Base-by-base conservation (phyloP, 2,113 vertebrate species). In the Cathartes aura region DNA sequence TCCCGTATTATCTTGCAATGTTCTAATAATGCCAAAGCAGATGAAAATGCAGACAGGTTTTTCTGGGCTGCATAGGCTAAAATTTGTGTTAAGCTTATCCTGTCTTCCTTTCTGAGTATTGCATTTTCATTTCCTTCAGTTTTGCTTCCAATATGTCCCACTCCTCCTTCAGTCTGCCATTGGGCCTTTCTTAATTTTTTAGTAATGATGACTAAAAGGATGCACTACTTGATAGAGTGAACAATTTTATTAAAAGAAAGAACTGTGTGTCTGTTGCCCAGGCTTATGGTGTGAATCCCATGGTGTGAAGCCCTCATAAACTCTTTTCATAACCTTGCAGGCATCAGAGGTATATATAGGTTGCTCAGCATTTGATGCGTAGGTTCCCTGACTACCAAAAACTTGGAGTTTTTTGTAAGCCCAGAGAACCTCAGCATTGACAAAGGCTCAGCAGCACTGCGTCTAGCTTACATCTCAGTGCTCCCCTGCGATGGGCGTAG, bases 351-450 rank as follows among this genome's bases (percentile, higher is more conserved):
- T 59, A 23, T 40, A 16, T 16, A 24, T 52, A 52, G 15, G 27
- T 82, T 1, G 1, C 56, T 45, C 18, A 45, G 26, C 8, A 21
- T 42, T 50, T 86, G n/a, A 26, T 9, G 5, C 3, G 0, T 4
- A 26, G 5, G 26, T 6, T 79, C 20, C 36, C 8, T 48, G 45
- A 79, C 5, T 58, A 27, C 12, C 9, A 7, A 23, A 63, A 48
- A 0, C 19, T 42, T 45, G 47, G 16, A 8, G 0, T 7, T 71
- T 81, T 59, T 53, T 56, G 22, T 48, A 38, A 58, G 12, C 11
- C 20, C 22, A 32, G 26, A 55, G 38, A 59, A 47, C 30, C 53
- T 72, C 30, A 40, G 38, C 17, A 52, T 3, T 72, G 58, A 32
- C 12, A 42, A 53, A 47, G 15, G 7, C 40, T 79, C 34, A 48